Evolutionary conservation across 1,140 invertebrate genomes (phyloP).

Genomic region (Coelopa frigida): DNA sequence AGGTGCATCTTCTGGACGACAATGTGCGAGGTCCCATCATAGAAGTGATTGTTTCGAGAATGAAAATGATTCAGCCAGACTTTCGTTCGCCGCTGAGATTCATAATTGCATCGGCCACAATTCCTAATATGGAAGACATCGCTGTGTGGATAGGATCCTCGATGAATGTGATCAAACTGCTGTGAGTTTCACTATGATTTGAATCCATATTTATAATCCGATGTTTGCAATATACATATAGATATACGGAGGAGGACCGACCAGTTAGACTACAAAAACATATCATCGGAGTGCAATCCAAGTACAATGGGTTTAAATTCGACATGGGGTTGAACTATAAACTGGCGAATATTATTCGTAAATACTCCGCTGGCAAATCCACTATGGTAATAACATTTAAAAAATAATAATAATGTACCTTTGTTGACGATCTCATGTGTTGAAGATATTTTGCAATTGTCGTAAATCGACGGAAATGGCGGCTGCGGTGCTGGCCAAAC

Average conservation of each 20-base stretch:
- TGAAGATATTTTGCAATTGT: slow-evolving; percentile 68
- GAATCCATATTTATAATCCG: background rate
- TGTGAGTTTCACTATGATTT: background rate
- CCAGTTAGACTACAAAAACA: slow-evolving; percentile 66
- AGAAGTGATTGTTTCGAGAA: slow-evolving; percentile 70
- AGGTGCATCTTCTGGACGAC: slow-evolving; percentile 70
- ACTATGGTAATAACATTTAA: slow-evolving; percentile 53
- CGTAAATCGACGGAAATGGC: slow-evolving; percentile 65
- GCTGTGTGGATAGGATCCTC: slow-evolving; percentile 55
- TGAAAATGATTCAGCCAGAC: slow-evolving; percentile 55
- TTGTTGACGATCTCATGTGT: background rate
- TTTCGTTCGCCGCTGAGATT: slow-evolving; percentile 52
- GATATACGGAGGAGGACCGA: slow-evolving; percentile 54
- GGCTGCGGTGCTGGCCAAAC: slow-evolving; percentile 42
- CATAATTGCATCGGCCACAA: slow-evolving; percentile 70
- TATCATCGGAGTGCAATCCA: slow-evolving; percentile 57
- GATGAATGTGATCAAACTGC: slow-evolving; percentile 1
- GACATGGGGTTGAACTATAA: slow-evolving; percentile 71
- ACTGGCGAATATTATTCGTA: slow-evolving; percentile 58
- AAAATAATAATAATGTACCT: background rate
- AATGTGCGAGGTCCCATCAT: slow-evolving; percentile 62
- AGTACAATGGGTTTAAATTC: slow-evolving; percentile 61
- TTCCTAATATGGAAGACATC: slow-evolving; percentile 71
- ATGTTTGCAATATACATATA: background rate
- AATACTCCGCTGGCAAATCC: slow-evolving; percentile 65